Percentiles rank a stretch among this genome's conserved stretches.
Conservation (phyloP, 2,888 invertebrate genomes). For the Mongoloraphidia duomilia region DNA sequence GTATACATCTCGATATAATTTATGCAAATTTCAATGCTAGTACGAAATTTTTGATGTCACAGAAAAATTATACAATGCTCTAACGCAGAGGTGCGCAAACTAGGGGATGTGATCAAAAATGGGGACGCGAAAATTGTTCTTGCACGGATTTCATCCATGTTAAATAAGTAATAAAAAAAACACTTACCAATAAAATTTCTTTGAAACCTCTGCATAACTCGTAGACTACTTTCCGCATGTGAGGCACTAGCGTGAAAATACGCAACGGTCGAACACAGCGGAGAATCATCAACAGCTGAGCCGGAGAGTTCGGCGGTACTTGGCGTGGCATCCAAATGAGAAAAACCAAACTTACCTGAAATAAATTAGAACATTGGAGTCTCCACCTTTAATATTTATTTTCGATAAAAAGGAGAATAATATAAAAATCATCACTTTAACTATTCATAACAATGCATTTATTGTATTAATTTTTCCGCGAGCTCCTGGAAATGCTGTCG, state of each 20-base stretch:
- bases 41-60: too few species aligned
- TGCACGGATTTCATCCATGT: too few species aligned
- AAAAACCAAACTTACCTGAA: constrained; percentile 84
- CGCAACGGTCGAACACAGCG: constrained; percentile 90
- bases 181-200: constrained; percentile 81
- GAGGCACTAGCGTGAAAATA: constrained; percentile 96
- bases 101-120: too few species aligned
- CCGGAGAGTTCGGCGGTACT: constrained; percentile 86
- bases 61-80: too few species aligned
- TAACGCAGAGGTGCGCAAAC: too few species aligned
- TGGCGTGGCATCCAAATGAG: constrained; percentile 90
- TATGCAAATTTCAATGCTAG: too few species aligned
- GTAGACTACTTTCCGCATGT: constrained; percentile 98
- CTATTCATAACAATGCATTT: background rate
- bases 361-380: constrained; percentile 8
- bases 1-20: too few species aligned
- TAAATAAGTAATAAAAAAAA: background rate
- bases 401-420: background rate
- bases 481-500: too few species aligned
- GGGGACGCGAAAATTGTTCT: too few species aligned
- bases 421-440: background rate
- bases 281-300: constrained; percentile 90
- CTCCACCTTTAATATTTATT: background rate
- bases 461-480: background rate
- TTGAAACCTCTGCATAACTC: constrained; percentile 97